phyloP scores from a whole-genome alignment of 2,797 vertebrate genomes.

The Urosaurus nigricauda region DNA sequence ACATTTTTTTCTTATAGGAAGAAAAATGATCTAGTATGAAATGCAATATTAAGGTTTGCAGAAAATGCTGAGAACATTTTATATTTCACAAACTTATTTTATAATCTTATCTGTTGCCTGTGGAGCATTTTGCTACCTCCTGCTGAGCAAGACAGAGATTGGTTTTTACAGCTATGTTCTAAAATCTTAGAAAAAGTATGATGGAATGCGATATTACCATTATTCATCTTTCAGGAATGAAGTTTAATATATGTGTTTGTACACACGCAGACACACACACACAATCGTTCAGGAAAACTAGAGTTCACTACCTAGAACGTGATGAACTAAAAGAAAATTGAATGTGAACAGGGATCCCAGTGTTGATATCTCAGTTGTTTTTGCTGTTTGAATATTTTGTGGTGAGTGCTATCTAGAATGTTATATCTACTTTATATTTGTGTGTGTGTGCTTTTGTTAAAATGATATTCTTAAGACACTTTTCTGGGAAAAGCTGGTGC shows the following conservation, averaged over 20 bases:
- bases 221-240: conserved; percentile 65
- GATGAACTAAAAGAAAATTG: conserved; percentile 65
- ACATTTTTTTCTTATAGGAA: conserved; percentile 57
- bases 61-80: conserved; percentile 67
- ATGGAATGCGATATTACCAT: conserved; percentile 73
- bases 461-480: not conserved
- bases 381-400: conserved; percentile 62
- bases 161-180: conserved; percentile 77
- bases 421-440: not conserved
- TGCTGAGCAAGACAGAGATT: conserved; percentile 79
- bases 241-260: conserved; percentile 61
- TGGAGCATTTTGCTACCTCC: conserved; percentile 79
- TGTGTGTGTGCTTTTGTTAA: not conserved
- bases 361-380: conserved; percentile 66
- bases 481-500: not conserved
- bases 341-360: conserved; percentile 72
- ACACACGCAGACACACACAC: not conserved
- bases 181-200: conserved; percentile 76
- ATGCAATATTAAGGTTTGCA: conserved; percentile 70
- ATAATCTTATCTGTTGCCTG: conserved; percentile 81
- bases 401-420: conserved; percentile 50
- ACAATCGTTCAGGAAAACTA: conserved; percentile 70
- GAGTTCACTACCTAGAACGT: conserved; percentile 65
- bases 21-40: conserved; percentile 66
- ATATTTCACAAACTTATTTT: conserved; percentile 75